Conservation (phyloP, 2,113 vertebrate genomes). For the Vulpes vulpes region DNA sequence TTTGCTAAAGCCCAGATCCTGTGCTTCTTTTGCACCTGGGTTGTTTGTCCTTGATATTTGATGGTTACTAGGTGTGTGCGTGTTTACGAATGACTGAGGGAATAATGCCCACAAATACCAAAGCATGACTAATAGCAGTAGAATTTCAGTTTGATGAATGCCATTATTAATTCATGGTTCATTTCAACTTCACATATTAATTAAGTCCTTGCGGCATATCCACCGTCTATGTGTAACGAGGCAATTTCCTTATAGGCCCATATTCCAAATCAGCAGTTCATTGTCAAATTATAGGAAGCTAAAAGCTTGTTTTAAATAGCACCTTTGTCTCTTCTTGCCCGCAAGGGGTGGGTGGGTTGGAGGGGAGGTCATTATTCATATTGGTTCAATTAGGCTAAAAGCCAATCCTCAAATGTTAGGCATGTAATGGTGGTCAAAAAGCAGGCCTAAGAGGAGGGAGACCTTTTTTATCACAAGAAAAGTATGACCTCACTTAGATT, state of each 20-base stretch:
- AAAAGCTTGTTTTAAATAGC: neutral
- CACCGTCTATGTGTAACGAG: neutral
- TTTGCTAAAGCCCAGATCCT: neutral
- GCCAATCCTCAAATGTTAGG: neutral
- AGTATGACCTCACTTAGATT: neutral
- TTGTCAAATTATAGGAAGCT: neutral
- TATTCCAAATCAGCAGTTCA: neutral
- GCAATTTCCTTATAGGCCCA: neutral
- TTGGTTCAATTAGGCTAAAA: neutral
- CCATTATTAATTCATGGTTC: constrained; percentile 64
- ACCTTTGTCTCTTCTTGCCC: neutral
- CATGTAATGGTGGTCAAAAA: neutral
- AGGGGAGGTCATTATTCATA: neutral
- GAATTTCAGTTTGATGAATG: constrained; percentile 47
- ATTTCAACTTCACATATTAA: constrained; percentile 48
- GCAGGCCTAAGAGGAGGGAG: neutral
- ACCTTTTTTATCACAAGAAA: neutral
- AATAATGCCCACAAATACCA: constrained; percentile 8
- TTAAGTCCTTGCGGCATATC: neutral
- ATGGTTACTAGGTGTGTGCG: constrained; percentile 38
- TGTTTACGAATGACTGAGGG: neutral
- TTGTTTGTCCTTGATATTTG: neutral
- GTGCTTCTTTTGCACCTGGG: neutral
- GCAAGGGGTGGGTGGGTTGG: rapidly evolving
- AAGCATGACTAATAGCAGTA: constrained; percentile 38